phyloP scores from a whole-genome alignment of 2,888 invertebrate genomes.

The Monopis laevigella region DNA sequence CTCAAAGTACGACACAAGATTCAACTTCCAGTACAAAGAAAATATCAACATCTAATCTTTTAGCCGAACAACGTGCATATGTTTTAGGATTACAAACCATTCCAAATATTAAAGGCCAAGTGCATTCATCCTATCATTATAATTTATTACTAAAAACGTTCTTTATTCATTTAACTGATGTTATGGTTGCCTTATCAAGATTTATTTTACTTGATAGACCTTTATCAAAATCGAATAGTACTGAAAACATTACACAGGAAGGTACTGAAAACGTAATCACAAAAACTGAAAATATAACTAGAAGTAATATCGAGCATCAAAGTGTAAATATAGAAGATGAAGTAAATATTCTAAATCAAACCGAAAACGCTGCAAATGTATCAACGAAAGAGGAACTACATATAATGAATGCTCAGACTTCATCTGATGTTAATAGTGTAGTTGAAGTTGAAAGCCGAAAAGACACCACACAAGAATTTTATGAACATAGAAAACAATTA shows the following conservation, averaged over 20 bases:
- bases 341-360: slow-evolving; percentile 18
- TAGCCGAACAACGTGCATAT: slow-evolving; percentile 39
- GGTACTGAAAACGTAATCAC: background rate
- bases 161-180: slow-evolving; percentile 53
- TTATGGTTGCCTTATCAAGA: slow-evolving; percentile 53
- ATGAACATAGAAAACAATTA: slow-evolving; percentile 25
- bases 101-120: slow-evolving; percentile 39
- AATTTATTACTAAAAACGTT: slow-evolving; percentile 50
- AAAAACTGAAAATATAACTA: background rate
- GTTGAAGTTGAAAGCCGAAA: too few relatives aligned
- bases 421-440: too few relatives aligned
- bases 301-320: background rate
- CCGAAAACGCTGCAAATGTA: slow-evolving; percentile 11
- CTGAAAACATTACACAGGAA: background rate
- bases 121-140: slow-evolving; percentile 39
- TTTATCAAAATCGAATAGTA: slow-evolving; percentile 8
- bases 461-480: too few relatives aligned
- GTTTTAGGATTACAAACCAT: slow-evolving; percentile 46
- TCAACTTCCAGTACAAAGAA: too few relatives aligned
- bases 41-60: slow-evolving; percentile 22
- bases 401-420: too few relatives aligned
- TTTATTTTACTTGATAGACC: slow-evolving; percentile 32
- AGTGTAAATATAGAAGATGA: slow-evolving; percentile 13
- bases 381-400: too few relatives aligned
- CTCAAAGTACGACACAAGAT: too few relatives aligned